Base-by-base conservation (phyloP, 2,113 vertebrate genomes). In the Athene noctua region DNA sequence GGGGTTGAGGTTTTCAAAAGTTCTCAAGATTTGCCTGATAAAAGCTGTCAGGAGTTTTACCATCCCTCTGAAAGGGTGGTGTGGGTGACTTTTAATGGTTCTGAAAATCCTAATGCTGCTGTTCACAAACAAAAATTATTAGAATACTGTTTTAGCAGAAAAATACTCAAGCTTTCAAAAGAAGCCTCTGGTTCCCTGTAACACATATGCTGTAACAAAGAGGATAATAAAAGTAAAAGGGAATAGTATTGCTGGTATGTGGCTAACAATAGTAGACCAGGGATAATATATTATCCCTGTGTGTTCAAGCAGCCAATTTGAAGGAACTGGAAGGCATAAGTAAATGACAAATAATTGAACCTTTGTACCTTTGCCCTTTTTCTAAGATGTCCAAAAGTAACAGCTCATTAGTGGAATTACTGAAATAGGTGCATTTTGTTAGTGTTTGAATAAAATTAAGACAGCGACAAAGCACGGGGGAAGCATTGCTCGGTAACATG, bases 331-430 rank as follows among this genome's bases (percentile, higher is more conserved):
- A 96, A 97, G 96, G 92, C 74, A 87, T 94, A 97, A 97, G 47
- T 90, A 97, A 97, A 97, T 97, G 90, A 94, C 97, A 97, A 96
- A 96, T 98, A 97, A 97, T 91, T 93, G 97, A 96, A 98, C 98
- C 98, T 98, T 98, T 98, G 98, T 98, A 98, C 98, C 98, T 98
- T 98, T 98, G 97, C 97, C 90, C 95, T 96, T 86, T 86, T 97
- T 93, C 94, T 90, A 67, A 92, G 84, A 84, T 97, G 95, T 88
- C 87, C 94, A 90, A 68, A 96, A 94, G 88, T 95, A 86, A 86
- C 94, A 93, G 72, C 97, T 98, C 97, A 98, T 98, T 98, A 98
- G 97, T 79, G 88, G 92, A 97, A 97, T 98, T 97, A 92, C 97
- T 96, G 97, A 97, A 98, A 97, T 96, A 96, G 96, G 71, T 97